phyloP scores from a whole-genome alignment of 2,113 vertebrate species.

The Numenius arquata region DNA sequence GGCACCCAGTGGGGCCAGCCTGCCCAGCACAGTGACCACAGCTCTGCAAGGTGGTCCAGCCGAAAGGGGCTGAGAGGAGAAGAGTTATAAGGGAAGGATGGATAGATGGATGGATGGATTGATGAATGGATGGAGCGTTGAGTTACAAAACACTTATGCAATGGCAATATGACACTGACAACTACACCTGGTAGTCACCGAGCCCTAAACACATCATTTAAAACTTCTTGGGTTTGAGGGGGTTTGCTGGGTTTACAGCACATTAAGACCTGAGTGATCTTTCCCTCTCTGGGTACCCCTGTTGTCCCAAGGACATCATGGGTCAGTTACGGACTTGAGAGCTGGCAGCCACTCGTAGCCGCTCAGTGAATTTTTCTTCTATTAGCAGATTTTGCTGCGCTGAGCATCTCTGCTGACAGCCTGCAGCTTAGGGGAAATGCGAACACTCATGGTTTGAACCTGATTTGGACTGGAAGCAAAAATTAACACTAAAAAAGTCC shows the following conservation, averaged over 20 bases:
- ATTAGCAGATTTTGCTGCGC: neutral
- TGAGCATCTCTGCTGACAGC: neutral
- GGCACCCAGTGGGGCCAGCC: neutral
- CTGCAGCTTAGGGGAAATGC: neutral
- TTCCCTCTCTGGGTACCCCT: neutral
- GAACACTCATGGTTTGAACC: neutral
- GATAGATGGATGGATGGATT: neutral
- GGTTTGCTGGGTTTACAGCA: neutral
- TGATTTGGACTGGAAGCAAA: neutral
- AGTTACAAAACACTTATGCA: neutral
- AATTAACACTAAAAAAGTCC: neutral
- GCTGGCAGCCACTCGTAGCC: neutral
- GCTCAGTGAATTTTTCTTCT: neutral
- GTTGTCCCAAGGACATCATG: neutral
- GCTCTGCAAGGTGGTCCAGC: neutral
- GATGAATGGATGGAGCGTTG: neutral
- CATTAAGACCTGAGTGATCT: neutral
- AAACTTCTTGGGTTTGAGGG: neutral
- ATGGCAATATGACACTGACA: rapidly evolving
- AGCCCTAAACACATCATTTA: neutral
- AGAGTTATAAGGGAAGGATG: neutral
- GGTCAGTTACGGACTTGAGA: neutral
- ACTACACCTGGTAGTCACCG: neutral
- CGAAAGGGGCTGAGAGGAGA: neutral
- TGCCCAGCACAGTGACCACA: neutral